Conservation (phyloP, 2,888 invertebrate genomes). For the Cryptocheilus praepositus region DNA sequence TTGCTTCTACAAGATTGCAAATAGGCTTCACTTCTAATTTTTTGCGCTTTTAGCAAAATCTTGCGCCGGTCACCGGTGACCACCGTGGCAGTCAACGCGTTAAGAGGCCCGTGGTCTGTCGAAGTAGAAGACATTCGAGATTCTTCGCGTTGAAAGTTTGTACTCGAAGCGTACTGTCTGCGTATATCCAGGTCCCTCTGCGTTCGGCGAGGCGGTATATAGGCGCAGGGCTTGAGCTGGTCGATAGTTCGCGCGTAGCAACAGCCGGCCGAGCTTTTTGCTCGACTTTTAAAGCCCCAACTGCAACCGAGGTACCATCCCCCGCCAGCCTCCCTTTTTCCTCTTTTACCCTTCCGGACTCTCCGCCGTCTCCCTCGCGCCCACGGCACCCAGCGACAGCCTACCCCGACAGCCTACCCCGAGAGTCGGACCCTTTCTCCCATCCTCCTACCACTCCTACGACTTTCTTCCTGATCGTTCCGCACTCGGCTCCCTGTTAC, state of each 20-base stretch:
- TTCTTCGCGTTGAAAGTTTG: too few species aligned
- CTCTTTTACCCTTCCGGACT: not conserved
- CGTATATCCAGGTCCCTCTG: constrained; percentile 8
- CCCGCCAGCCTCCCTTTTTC: constrained; percentile 1
- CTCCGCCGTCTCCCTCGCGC: not conserved
- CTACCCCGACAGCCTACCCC: too few species aligned
- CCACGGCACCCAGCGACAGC: constrained; percentile 2
- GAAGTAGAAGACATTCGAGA: too few species aligned
- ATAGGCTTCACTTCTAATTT: too few species aligned
- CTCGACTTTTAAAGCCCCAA: constrained; percentile 60
- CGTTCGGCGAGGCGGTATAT: constrained; percentile 29
- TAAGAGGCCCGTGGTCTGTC: too few species aligned
- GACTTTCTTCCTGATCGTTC: too few species aligned
- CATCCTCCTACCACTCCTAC: not conserved
- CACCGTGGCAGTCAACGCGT: too few species aligned
- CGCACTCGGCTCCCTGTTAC: too few species aligned
- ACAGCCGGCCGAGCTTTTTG: constrained; percentile 63
- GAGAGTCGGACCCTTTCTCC: not conserved
- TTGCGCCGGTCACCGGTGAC: too few species aligned
- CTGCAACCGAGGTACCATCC: constrained; percentile 40
- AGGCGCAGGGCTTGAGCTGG: constrained; percentile 47
- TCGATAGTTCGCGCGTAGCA: constrained; percentile 69
- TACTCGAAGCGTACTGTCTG: constrained; percentile 10
- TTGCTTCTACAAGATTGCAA: too few species aligned
- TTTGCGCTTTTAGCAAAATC: too few species aligned